phyloP scores from a whole-genome alignment of 2,113 vertebrate genomes.

The Neogobius melanostomus region DNA sequence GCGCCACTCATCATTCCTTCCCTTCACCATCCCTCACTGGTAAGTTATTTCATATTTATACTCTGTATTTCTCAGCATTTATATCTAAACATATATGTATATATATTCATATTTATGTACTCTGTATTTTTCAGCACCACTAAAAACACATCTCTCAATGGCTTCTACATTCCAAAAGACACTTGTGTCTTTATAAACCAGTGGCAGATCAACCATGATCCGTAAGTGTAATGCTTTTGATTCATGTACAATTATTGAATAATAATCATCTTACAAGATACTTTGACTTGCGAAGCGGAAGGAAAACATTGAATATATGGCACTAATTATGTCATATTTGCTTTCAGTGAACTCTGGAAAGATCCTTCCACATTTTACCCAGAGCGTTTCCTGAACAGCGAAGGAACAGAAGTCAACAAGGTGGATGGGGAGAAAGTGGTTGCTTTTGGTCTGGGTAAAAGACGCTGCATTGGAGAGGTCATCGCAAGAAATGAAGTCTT shows the following conservation, averaged over 20 bases:
- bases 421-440: conserved; percentile 80
- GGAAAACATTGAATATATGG: not conserved
- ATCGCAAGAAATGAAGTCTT: conserved; percentile 87
- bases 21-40: conserved; percentile 95
- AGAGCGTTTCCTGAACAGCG: conserved; percentile 80
- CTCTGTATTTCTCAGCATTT: no score
- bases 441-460: conserved; percentile 85
- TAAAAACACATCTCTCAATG: conserved; percentile 81
- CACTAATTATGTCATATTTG: not conserved
- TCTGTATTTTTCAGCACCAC: conserved; percentile 79
- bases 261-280: not conserved
- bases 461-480: conserved; percentile 87
- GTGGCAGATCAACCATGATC: conserved; percentile 93
- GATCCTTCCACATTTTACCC: conserved; percentile 85
- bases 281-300: not conserved
- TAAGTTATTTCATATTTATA: conserved; percentile 44
- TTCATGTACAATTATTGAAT: not conserved
- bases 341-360: conserved; percentile 84
- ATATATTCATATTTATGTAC: no score
- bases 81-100: no score
- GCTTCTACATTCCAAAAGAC: conserved; percentile 89
- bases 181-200: conserved; percentile 93
- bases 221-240: conserved; percentile 78
- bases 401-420: conserved; percentile 75
- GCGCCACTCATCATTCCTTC: conserved; percentile 87